These are phyloP conservation scores for Nephrotoma appendiculata DNA, from an alignment of 2,888 invertebrate species.

Conservation along the genomic window DNA sequence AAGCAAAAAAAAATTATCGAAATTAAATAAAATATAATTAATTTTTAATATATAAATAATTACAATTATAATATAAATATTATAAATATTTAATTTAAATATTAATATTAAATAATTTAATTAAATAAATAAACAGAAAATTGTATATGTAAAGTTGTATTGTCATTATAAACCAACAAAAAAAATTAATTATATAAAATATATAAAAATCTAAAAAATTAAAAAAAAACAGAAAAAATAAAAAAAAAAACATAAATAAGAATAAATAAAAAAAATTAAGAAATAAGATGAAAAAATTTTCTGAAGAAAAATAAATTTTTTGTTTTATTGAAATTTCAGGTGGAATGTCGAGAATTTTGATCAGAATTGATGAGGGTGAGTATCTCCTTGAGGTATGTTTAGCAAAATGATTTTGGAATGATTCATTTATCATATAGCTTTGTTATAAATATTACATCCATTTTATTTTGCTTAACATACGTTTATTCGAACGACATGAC, in stretches of 20 bases:
- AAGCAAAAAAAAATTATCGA: background rate
- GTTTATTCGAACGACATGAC: no score
- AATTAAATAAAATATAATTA: background rate
- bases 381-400: background rate
- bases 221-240: background rate
- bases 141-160: background rate
- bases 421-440: no score
- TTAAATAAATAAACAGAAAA: background rate
- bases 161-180: background rate
- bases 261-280: background rate
- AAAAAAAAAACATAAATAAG: background rate
- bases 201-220: background rate
- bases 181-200: background rate
- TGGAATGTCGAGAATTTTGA: background rate
- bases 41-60: background rate
- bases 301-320: background rate
- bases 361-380: background rate
- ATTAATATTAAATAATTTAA: background rate
- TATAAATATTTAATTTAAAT: background rate
- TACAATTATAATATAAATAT: background rate
- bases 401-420: no score
- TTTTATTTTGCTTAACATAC: no score
- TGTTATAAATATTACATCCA: no score
- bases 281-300: background rate
- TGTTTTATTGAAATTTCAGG: background rate